A percentile compares a stretch with the other conserved stretches of the same genome.
Conservation (phyloP, 2,797 vertebrate species). For the Sorex maritimensis region DNA sequence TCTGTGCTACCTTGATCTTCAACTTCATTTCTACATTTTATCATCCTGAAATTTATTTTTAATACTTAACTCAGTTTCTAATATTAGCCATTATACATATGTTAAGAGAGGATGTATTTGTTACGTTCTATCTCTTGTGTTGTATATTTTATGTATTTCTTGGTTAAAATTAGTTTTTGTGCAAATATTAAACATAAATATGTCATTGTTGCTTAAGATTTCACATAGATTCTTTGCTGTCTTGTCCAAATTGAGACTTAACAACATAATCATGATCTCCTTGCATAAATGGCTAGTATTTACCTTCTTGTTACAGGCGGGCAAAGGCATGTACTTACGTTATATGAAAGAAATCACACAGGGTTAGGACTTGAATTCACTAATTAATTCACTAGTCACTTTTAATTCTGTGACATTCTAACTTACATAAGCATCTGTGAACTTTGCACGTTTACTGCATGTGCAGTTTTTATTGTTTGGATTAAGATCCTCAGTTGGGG, state of each 20-base stretch:
- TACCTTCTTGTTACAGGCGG: background rate
- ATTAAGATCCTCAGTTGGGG: constrained; percentile 19
- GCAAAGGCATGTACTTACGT: background rate
- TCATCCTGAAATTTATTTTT: background rate
- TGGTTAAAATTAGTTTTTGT: constrained; percentile 26
- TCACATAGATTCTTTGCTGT: constrained; percentile 5
- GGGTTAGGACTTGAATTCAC: background rate
- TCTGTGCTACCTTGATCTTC: background rate
- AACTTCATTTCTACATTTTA: background rate
- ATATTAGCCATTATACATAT: background rate
- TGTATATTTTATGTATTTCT: constrained; percentile 1
- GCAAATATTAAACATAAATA: constrained; percentile 12
- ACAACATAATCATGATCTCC: constrained; percentile 38
- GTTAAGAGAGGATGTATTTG: background rate
- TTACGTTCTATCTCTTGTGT: background rate
- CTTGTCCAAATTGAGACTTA: constrained; percentile 18
- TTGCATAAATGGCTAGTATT: constrained; percentile 5
- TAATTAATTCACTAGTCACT: constrained; percentile 13
- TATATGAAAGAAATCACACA: background rate
- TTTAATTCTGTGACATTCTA: constrained; percentile 38
- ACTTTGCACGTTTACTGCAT: background rate
- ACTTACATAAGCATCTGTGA: constrained; percentile 24
- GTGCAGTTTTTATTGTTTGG: constrained; percentile 45
- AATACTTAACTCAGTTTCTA: background rate
- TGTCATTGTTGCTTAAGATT: background rate